Percentiles rank a stretch among this genome's conserved stretches.
These are phyloP conservation scores for Linnaemya vulpina DNA, from an alignment of 2,888 invertebrate genomes.

Conservation along the genomic window DNA sequence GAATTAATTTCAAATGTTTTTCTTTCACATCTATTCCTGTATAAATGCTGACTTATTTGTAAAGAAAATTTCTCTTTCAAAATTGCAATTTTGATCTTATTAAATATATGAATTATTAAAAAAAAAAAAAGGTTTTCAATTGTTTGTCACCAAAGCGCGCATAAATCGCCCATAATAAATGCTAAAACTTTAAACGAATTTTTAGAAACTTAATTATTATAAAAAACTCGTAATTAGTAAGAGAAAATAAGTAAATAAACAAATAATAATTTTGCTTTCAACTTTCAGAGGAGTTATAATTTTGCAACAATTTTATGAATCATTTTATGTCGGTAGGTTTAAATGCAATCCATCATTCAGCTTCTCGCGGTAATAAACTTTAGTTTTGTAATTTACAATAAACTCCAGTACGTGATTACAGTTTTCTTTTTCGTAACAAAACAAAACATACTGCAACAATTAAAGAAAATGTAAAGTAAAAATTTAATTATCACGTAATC, in stretches of 20 bases:
- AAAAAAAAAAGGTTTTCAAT: no score
- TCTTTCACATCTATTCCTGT: no score
- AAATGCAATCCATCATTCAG: slow-evolving; percentile 46
- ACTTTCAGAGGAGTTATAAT: slow-evolving; percentile 30
- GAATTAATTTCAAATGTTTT: no score
- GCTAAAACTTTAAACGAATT: no score
- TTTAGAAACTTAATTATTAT: neutral
- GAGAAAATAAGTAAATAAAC: slow-evolving; percentile 15
- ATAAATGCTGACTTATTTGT: no score
- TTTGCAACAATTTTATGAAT: slow-evolving; percentile 50
- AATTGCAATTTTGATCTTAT: no score
- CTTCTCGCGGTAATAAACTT: slow-evolving; percentile 61
- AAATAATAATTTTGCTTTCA: slow-evolving; percentile 17
- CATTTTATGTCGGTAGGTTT: slow-evolving; percentile 35
- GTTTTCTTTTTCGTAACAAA: slow-evolving; percentile 48
- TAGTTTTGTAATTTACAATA: slow-evolving; percentile 57
- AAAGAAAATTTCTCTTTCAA: no score
- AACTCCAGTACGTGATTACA: slow-evolving; percentile 61
- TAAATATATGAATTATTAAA: no score
- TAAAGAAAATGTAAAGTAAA: slow-evolving; percentile 61
- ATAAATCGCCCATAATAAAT: no score
- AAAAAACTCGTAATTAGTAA: slow-evolving; percentile 17
- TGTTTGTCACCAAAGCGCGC: no score
- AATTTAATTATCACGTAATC: slow-evolving; percentile 69
- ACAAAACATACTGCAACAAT: slow-evolving; percentile 51